Evolutionary conservation across 2,888 invertebrate genomes (phyloP).

Genomic region (Chesias legatella): DNA sequence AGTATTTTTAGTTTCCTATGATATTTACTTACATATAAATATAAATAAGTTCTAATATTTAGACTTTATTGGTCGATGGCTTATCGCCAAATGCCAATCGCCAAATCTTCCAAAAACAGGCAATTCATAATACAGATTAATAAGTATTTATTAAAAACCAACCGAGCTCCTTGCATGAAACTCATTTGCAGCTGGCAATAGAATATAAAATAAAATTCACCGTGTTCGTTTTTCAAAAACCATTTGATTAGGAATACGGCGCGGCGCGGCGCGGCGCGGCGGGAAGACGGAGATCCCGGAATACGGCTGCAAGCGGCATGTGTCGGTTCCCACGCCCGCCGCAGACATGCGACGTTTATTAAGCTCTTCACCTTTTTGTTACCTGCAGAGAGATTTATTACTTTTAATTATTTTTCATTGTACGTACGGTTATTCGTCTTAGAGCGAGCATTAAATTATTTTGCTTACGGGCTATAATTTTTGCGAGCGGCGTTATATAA

Average conservation of each 20-base stretch:
- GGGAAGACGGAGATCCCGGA: constrained; percentile 30
- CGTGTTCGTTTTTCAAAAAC: constrained; percentile 4
- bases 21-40: too few relatives aligned
- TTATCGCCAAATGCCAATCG: too few relatives aligned
- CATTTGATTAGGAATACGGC: constrained; percentile 31
- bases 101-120: too few relatives aligned
- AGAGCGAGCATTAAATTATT: constrained; percentile 66
- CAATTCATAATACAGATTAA: too few relatives aligned
- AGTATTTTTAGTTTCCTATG: too few relatives aligned
- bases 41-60: too few relatives aligned
- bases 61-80: too few relatives aligned
- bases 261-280: constrained; percentile 18
- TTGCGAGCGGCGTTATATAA: constrained; percentile 40
- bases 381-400: constrained; percentile 79
- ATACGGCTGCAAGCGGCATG: constrained; percentile 43
- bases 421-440: constrained; percentile 67
- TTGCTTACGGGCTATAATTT: constrained; percentile 64
- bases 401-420: constrained; percentile 80
- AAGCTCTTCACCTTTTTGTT: constrained; percentile 77
- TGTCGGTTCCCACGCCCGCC: constrained; percentile 63
- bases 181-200: too few relatives aligned
- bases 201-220: too few relatives aligned
- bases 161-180: too few relatives aligned
- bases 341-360: constrained; percentile 76
- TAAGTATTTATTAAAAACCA: too few relatives aligned